These are phyloP conservation scores for Pan troglodytes DNA, from an alignment of 2,113 vertebrate species.

Conservation along the genomic window NHGRI_mPanTro3-v2.1_pri NC_072404.2:22094501-22095000, in stretches of 20 bases:
- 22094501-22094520: slow-evolving; percentile 42
- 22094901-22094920: not conserved
- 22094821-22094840: slow-evolving; percentile 56
- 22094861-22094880: slow-evolving; percentile 49
- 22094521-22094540: slow-evolving; percentile 39
- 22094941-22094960: not conserved
- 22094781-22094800: slow-evolving; percentile 27
- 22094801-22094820: slow-evolving; percentile 21
- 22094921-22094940: not conserved
- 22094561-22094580: slow-evolving; percentile 52
- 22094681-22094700: slow-evolving; percentile 73
- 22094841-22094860: slow-evolving; percentile 34
- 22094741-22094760: slow-evolving; percentile 73
- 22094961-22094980: not conserved
- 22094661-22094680: slow-evolving; percentile 69
- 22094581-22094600: slow-evolving; percentile 40
- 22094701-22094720: slow-evolving; percentile 70
- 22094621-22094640: slow-evolving; percentile 71
- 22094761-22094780: slow-evolving; percentile 60
- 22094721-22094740: slow-evolving; percentile 58
- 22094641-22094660: slow-evolving; percentile 59
- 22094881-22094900: not conserved
- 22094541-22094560: slow-evolving; percentile 55
- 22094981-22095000: not conserved
- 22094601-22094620: slow-evolving; percentile 45